A percentile compares a stretch with the other conserved stretches of the same genome.
Conservation (phyloP, 92 coral and sea anemone species). For the Epizoanthus rinbou region DNA sequence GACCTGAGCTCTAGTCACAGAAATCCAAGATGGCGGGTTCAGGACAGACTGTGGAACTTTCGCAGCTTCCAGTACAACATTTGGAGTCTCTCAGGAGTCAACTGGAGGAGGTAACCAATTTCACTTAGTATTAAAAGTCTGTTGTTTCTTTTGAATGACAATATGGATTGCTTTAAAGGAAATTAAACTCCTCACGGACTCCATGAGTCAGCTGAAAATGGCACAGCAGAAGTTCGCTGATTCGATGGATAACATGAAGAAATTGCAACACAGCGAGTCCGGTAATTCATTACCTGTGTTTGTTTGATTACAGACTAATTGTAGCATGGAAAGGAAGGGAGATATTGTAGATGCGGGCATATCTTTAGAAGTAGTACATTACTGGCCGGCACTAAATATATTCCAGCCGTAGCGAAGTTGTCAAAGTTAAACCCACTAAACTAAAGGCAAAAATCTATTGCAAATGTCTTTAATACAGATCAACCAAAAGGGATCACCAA, state of each 20-base stretch:
- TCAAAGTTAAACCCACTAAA: too few relatives aligned
- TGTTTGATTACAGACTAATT: neutral
- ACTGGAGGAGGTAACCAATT: conserved; percentile 79
- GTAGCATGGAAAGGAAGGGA: neutral
- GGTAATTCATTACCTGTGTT: conserved; percentile 41
- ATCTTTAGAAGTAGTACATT: too few relatives aligned
- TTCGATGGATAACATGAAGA: conserved; percentile 89
- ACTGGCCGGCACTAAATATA: too few relatives aligned
- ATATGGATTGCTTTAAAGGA: conserved; percentile 58
- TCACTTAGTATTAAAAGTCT: neutral
- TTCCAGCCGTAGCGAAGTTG: too few relatives aligned
- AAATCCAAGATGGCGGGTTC: conserved; percentile 76
- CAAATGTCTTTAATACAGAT: too few relatives aligned
- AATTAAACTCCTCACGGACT: conserved; percentile 87
- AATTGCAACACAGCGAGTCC: conserved; percentile 68
- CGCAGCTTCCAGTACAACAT: conserved; percentile 89
- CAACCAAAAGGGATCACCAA: too few relatives aligned
- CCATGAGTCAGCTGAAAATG: conserved; percentile 86
- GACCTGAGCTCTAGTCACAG: neutral
- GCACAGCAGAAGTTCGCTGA: conserved; percentile 95
- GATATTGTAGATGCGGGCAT: neutral
- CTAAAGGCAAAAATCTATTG: too few relatives aligned
- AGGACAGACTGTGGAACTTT: conserved; percentile 80
- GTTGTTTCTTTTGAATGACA: neutral
- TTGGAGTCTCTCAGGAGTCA: conserved; percentile 88